These are phyloP conservation scores for Alectura lathami DNA, from an alignment of 2,113 vertebrate genomes.

Conservation along the genomic window DNA sequence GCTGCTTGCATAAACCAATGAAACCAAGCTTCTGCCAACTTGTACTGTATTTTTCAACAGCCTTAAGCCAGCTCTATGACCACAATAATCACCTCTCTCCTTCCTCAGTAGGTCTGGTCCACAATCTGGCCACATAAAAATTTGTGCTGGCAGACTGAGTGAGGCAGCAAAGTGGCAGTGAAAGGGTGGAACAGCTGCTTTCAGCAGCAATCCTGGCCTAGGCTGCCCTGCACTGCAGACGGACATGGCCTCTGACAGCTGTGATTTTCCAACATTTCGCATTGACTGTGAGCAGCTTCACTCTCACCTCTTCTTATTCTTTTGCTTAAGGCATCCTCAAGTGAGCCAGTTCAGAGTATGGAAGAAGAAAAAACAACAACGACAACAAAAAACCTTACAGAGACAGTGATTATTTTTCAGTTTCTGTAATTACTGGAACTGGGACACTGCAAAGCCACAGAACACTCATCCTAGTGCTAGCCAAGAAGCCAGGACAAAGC, in stretches of 20 bases:
- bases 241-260: background rate
- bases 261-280: rapidly evolving
- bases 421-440: background rate
- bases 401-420: background rate
- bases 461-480: background rate
- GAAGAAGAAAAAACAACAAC: background rate
- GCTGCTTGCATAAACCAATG: background rate
- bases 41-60: background rate
- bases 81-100: background rate
- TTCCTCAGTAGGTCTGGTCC: background rate
- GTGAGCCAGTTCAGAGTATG: background rate
- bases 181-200: background rate
- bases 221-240: background rate
- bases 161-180: background rate
- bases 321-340: background rate
- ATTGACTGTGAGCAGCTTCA: background rate
- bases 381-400: background rate
- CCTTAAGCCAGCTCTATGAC: background rate
- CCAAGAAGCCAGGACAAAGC: background rate
- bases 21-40: background rate
- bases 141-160: background rate
- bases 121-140: background rate
- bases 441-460: background rate
- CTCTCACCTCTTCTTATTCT: background rate
- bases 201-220: background rate